Evolutionary conservation across 2,797 vertebrate genomes (phyloP).

Genomic region (Chelmon rostratus): DNA sequence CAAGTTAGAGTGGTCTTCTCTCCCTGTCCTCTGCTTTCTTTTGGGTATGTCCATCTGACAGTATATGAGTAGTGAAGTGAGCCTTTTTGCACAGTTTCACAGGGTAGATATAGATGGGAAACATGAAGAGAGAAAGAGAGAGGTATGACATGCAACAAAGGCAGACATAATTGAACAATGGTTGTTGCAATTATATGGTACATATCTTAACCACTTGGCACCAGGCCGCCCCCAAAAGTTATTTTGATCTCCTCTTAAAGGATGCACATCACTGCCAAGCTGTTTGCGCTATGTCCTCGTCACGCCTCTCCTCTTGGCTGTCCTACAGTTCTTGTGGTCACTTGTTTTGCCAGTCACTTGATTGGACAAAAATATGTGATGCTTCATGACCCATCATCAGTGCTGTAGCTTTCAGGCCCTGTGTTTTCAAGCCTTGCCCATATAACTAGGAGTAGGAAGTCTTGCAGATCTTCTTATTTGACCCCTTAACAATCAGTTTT

Average conservation of each 20-base stretch:
- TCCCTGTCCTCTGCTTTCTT: neutral
- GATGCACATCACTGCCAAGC: constrained; percentile 45
- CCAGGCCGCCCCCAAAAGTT: constrained; percentile 15
- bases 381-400: neutral
- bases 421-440: neutral
- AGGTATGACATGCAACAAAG: neutral
- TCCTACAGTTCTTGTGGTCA: constrained; percentile 43
- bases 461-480: neutral
- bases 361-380: constrained; percentile 28
- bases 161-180: neutral
- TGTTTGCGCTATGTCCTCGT: constrained; percentile 40
- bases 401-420: neutral
- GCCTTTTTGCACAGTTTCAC: neutral
- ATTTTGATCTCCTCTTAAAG: constrained; percentile 37
- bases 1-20: no score
- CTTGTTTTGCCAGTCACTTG: constrained; percentile 30
- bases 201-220: constrained; percentile 25
- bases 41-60: neutral
- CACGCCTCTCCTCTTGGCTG: constrained; percentile 39
- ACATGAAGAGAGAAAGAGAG: neutral
- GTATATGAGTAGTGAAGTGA: neutral
- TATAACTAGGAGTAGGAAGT: neutral
- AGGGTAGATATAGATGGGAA: neutral
- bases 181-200: constrained; percentile 14
- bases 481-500: neutral